Conservation (phyloP, 2,113 vertebrate species). For the Suricata suricatta region DNA sequence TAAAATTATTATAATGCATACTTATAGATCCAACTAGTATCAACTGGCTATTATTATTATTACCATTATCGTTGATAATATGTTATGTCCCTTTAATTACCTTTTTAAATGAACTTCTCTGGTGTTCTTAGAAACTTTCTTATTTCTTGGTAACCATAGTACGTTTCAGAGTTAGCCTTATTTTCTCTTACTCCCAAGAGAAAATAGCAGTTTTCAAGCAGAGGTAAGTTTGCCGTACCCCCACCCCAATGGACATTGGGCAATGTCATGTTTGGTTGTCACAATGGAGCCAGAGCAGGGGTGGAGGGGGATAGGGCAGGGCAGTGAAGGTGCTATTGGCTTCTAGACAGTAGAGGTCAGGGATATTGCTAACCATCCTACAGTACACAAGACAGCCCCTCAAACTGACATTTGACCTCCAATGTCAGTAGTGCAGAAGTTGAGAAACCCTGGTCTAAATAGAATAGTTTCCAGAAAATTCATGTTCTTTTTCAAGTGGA, state of each 20-base stretch:
- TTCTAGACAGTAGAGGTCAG: background rate
- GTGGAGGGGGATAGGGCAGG: too few relatives aligned
- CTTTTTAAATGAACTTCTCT: background rate
- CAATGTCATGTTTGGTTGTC: background rate
- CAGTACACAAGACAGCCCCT: background rate
- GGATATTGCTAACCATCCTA: background rate
- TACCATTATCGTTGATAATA: background rate
- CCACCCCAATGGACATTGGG: background rate
- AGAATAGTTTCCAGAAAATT: background rate
- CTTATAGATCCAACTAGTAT: background rate
- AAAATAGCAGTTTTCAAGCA: background rate
- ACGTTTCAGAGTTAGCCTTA: background rate
- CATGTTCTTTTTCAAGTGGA: background rate
- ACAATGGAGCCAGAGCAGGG: background rate
- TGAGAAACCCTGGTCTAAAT: background rate
- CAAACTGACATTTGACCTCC: background rate
- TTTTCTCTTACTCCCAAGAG: background rate
- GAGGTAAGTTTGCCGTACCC: background rate
- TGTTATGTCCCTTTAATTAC: background rate
- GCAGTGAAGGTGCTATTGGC: background rate
- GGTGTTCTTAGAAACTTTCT: background rate
- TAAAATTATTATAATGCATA: background rate
- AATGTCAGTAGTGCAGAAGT: background rate
- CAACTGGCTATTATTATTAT: background rate
- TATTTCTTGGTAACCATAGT: background rate